These are phyloP conservation scores for Brachirus orientalis DNA, from an alignment of 2,113 vertebrate species.

Conservation along the genomic window DNA sequence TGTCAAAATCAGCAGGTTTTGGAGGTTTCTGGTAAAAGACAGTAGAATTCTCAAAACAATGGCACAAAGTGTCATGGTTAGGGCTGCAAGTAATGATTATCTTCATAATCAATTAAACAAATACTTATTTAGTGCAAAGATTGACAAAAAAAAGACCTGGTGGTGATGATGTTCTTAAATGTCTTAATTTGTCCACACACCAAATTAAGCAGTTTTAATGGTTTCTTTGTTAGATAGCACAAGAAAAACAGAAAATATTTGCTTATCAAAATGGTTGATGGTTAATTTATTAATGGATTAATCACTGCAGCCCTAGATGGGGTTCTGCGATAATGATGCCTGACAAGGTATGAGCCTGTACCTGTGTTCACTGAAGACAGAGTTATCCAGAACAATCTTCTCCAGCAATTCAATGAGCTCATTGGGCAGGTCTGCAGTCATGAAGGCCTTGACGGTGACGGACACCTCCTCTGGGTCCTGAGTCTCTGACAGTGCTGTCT, in stretches of 20 bases:
- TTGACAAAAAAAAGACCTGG: no score
- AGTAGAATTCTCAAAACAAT: background rate
- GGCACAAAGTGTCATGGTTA: background rate
- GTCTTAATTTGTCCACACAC: no score
- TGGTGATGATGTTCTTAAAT: no score
- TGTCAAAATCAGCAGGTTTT: constrained; percentile 93
- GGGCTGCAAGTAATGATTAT: no score
- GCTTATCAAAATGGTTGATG: no score
- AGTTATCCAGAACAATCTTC: constrained; percentile 94
- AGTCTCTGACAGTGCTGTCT: constrained; percentile 92
- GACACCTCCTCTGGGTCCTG: constrained; percentile 94
- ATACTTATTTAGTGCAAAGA: no score
- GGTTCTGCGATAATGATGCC: background rate
- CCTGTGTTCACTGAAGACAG: constrained; percentile 94
- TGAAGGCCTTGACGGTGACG: constrained; percentile 92
- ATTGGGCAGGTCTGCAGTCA: constrained; percentile 92
- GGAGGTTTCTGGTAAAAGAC: constrained; percentile 85
- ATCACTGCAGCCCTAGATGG: no score
- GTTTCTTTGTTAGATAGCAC: no score
- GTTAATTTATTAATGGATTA: background rate
- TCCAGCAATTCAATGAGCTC: constrained; percentile 92
- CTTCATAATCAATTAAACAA: no score
- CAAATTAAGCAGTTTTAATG: no score
- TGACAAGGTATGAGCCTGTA: constrained; percentile 47
- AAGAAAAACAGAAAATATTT: no score